phyloP scores from a whole-genome alignment of 2,797 vertebrate species.

The Girardinus metallicus region DNA sequence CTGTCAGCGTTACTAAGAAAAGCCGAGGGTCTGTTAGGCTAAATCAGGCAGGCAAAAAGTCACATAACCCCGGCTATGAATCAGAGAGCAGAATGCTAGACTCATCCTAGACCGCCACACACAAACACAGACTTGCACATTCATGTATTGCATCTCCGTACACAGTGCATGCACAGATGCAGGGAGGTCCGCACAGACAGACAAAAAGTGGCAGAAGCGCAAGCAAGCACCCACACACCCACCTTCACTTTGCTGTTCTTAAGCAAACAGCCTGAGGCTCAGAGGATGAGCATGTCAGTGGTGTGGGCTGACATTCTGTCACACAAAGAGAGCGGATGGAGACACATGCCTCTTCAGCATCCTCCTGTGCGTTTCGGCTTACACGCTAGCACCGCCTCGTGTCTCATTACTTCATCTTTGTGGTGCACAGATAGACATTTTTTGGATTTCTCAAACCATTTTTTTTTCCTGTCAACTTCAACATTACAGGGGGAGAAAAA shows the following conservation, averaged over 20 bases:
- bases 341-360: constrained; percentile 51
- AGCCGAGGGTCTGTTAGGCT: constrained; percentile 61
- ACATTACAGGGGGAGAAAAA: constrained; percentile 14
- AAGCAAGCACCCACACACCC: constrained; percentile 63
- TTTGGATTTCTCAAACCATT: neutral
- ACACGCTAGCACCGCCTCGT: constrained; percentile 29
- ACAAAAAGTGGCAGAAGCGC: constrained; percentile 57
- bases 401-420: constrained; percentile 18
- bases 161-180: constrained; percentile 55
- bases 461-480: constrained; percentile 8
- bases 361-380: constrained; percentile 44
- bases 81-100: constrained; percentile 66
- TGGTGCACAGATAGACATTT: neutral
- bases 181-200: constrained; percentile 60
- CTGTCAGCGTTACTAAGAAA: constrained; percentile 69
- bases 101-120: constrained; percentile 28
- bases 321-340: constrained; percentile 53
- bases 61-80: constrained; percentile 53
- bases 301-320: constrained; percentile 70
- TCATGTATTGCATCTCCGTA: constrained; percentile 40
- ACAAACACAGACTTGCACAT: constrained; percentile 10
- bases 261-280: constrained; percentile 70
- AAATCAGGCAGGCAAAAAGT: constrained; percentile 70
- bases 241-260: constrained; percentile 68
- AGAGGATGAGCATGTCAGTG: constrained; percentile 61